These are phyloP conservation scores for Noctua fimbriata DNA, from an alignment of 2,888 invertebrate genomes.

Conservation along the genomic window DNA sequence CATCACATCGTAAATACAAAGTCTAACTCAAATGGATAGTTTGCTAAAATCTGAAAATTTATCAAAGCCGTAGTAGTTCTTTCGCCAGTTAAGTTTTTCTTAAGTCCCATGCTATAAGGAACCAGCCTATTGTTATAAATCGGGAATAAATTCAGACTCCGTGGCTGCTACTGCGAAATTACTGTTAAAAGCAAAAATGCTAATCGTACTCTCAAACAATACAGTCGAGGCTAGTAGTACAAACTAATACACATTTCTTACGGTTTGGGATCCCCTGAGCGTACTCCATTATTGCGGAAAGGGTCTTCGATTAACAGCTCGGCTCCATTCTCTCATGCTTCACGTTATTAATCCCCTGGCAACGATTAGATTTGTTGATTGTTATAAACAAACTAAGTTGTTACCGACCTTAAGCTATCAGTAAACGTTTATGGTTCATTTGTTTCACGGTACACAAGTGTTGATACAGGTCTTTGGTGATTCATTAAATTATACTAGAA, in stretches of 20 bases:
- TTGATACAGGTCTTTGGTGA: not conserved
- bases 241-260: slow-evolving; percentile 2
- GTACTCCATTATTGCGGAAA: slow-evolving; percentile 13
- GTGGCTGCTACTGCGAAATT: not conserved
- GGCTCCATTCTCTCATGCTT: not conserved
- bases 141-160: not conserved
- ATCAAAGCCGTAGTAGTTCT: too few species aligned
- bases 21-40: not conserved
- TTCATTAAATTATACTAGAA: not conserved
- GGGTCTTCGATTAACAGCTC: slow-evolving; percentile 12
- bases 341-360: slow-evolving; percentile 12
- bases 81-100: not conserved
- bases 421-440: not conserved
- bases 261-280: slow-evolving; percentile 1
- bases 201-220: not conserved
- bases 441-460: too few species aligned
- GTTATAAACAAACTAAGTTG: slow-evolving; percentile 1
- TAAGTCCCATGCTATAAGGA: not conserved
- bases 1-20: not conserved
- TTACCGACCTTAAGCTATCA: not conserved
- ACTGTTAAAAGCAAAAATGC: not conserved
- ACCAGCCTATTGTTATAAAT: not conserved
- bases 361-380: slow-evolving; percentile 4
- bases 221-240: not conserved
- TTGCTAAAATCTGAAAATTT: not conserved